Conservation (phyloP, 2,797 vertebrate species). For the Acrossocheilus wenchowensis region DNA sequence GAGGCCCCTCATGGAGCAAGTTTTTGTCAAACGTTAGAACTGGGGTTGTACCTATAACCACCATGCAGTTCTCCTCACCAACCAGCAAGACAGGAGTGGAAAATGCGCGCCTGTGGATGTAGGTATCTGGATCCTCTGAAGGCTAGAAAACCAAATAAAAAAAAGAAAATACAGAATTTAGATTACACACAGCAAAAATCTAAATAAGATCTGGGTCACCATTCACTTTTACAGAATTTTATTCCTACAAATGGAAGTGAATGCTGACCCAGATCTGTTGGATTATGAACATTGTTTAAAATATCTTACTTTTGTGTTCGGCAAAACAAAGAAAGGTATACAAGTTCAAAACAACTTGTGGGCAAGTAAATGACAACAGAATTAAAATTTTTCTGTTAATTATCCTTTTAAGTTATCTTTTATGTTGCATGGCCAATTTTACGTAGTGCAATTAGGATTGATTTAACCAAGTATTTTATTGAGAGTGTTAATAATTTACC, state of each 20-base stretch:
- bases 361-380: too few species aligned
- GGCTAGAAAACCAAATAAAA: constrained; percentile 9
- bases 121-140: background rate
- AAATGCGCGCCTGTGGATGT: background rate
- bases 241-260: too few species aligned
- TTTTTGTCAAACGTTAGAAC: too few species aligned
- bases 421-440: background rate
- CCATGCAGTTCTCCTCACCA: constrained; percentile 14
- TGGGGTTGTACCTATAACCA: constrained; percentile 22
- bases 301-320: background rate
- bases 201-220: background rate
- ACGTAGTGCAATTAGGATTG: background rate
- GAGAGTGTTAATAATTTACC: background rate
- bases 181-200: background rate
- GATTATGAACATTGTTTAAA: background rate
- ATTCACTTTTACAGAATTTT: too few species aligned
- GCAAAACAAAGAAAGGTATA: too few species aligned
- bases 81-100: background rate
- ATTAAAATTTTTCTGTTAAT: too few species aligned
- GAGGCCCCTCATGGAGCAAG: too few species aligned
- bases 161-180: background rate
- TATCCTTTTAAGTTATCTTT: background rate
- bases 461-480: background rate
- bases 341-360: too few species aligned
- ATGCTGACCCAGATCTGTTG: too few species aligned